Base-by-base conservation (phyloP, 2,113 vertebrate species). In the Marmota monax region DNA sequence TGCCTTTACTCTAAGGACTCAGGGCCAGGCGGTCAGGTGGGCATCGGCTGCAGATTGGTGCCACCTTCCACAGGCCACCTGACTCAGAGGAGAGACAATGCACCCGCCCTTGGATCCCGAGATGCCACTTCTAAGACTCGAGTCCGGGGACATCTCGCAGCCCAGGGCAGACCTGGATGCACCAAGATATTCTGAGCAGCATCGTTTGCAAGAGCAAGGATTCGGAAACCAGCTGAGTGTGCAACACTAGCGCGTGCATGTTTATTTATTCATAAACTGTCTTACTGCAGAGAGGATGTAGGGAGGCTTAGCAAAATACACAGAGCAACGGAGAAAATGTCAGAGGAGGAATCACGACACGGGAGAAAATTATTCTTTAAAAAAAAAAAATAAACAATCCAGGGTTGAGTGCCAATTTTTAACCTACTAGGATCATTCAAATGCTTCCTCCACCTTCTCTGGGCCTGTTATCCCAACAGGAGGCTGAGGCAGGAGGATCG, bases 1-100 rank as follows among this genome's bases (percentile, higher is more conserved):
- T 97, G 92, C 95, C 82, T 87, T 92, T 96, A 94, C 97, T 48
- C 20, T 22, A 10, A 63, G 22, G 23, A 63, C 23, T 7, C 29
- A 11, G 96, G 97, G 97, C 91, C 88, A 96, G 34, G 90, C 90
- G 85, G 97, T 94, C 97, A 98, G 98, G 98, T 98, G 98, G 96
- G 89, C 97, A 27, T 95, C 83, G 23, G 22, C 9, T 1, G 0
- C 2, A 73, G 77, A 18, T 1, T 11, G 27, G 82, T 12, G 34
- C 37, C 0, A 11, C 37, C 63, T 88, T 65, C 84, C 11, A 18
- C 87, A 65, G 32, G 45, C 23, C 10, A 14, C 13, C n/a, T 12
- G 27, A 18, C 23, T 18, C 14, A 42, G n/a, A 79, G 39, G 58
- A 4, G 1, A n/a, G 51, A 90, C 77, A 51, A 63, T 2, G 12